These are phyloP conservation scores for Clivina fossor DNA, from an alignment of 2,888 invertebrate genomes.

Conservation along the genomic window DNA sequence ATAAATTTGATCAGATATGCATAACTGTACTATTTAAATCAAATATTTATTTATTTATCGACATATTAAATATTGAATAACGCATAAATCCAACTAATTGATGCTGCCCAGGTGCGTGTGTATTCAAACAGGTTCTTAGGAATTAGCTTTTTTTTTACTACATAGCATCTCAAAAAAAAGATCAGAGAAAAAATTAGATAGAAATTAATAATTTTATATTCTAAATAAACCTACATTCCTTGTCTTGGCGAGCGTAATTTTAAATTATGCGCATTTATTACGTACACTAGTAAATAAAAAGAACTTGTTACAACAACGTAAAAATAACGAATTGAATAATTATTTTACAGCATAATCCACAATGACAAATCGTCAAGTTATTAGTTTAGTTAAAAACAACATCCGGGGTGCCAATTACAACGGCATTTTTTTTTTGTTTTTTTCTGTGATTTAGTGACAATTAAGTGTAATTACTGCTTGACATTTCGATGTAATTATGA, in stretches of 20 bases:
- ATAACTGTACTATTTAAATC: slow-evolving; percentile 1
- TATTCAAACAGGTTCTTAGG: slow-evolving; percentile 21
- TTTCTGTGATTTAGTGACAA: too few species aligned
- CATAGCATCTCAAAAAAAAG: slow-evolving; percentile 15
- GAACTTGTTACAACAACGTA: too few species aligned
- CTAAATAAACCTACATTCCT: slow-evolving; percentile 1
- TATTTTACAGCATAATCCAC: too few species aligned
- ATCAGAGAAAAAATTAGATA: too few species aligned
- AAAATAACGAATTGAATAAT: too few species aligned
- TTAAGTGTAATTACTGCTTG: too few species aligned
- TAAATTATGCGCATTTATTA: slow-evolving; percentile 20
- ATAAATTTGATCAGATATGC: neutral
- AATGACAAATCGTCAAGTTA: too few species aligned
- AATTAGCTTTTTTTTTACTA: slow-evolving; percentile 15
- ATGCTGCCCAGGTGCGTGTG: slow-evolving; percentile 17
- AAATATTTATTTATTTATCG: neutral
- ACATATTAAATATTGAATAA: neutral
- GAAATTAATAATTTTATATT: slow-evolving; percentile 25
- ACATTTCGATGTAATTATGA: too few species aligned
- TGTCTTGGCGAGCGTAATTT: slow-evolving; percentile 2
- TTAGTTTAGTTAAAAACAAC: too few species aligned
- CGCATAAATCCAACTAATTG: slow-evolving; percentile 9
- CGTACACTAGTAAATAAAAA: too few species aligned
- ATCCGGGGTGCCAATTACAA: too few species aligned
- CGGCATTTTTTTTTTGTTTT: too few species aligned